Evolutionary conservation across 23 tunicate genomes (phyloP).

Genomic region (Trididemnum clinides): DNA sequence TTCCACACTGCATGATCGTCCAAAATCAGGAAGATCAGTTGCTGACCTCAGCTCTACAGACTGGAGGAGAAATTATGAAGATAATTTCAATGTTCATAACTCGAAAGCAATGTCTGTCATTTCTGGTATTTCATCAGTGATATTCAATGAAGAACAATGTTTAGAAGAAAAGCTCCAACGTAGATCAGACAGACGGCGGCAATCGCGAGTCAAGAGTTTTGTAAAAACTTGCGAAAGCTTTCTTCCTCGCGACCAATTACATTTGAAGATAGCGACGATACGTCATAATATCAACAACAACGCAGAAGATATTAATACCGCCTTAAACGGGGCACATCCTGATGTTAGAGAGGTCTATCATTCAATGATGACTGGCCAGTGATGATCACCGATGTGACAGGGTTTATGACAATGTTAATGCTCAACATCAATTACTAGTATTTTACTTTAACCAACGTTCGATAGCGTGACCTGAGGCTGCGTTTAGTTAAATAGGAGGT

Average conservation of each 20-base stretch:
- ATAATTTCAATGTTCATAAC: constrained; percentile 8
- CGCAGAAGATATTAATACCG: constrained; percentile 8
- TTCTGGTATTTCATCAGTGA: constrained; percentile 10
- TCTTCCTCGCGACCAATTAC: not conserved
- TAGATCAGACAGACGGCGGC: not conserved
- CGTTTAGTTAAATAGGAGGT: too few species aligned
- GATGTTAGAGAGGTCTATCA: constrained; percentile 33
- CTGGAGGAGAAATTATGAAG: not conserved
- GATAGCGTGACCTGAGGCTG: too few species aligned
- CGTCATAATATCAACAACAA: not conserved
- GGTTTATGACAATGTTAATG: too few species aligned
- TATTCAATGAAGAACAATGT: not conserved
- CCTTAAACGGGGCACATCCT: constrained; percentile 33
- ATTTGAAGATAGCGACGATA: not conserved
- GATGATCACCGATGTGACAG: too few species aligned
- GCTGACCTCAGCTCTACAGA: not conserved
- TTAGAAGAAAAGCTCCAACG: not conserved
- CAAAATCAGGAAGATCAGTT: not conserved
- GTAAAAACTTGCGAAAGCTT: not conserved
- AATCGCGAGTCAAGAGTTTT: not conserved
- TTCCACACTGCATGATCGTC: not conserved
- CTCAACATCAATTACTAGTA: too few species aligned
- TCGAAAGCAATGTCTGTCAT: constrained; percentile 36
- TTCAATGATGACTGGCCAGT: not conserved
- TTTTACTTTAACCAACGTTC: too few species aligned